Conservation (phyloP, 2,797 vertebrate species). For the Petrocephalus sullivani region DNA sequence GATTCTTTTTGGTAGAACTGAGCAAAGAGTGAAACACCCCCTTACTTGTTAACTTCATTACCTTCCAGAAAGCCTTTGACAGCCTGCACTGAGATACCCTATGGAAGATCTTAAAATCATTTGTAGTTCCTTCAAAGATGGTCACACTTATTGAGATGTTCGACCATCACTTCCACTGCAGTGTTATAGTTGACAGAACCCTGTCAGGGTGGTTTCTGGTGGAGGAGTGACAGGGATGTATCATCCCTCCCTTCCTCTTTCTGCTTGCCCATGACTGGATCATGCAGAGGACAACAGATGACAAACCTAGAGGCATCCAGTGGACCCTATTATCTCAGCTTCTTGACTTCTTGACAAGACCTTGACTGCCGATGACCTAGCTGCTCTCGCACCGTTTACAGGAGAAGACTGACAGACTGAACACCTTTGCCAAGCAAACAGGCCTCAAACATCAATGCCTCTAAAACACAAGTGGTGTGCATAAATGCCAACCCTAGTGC, state of each 20-base stretch:
- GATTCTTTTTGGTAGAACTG: not conserved
- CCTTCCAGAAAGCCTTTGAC: not conserved
- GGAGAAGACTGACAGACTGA: slow-evolving; percentile 4
- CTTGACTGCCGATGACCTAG: not conserved
- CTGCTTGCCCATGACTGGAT: slow-evolving; percentile 3
- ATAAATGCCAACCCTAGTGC: too few species aligned
- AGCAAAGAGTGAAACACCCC: slow-evolving; percentile 8
- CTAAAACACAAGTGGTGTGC: too few species aligned
- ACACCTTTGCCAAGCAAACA: not conserved
- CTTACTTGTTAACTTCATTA: not conserved
- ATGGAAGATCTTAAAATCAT: not conserved
- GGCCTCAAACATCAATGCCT: not conserved
- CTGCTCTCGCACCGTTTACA: not conserved
- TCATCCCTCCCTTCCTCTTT: not conserved
- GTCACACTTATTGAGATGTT: not conserved
- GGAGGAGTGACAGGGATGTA: not conserved
- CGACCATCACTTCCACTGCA: not conserved
- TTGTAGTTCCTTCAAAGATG: not conserved
- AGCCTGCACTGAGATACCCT: not conserved
- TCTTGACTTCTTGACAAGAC: not conserved
- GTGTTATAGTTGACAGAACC: not conserved
- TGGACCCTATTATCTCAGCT: not conserved
- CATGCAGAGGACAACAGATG: not conserved
- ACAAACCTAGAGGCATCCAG: slow-evolving; percentile 13
- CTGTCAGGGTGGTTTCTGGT: not conserved